phyloP scores from a whole-genome alignment of 2,113 vertebrate genomes.

The Phalacrocorax aristotelis region DNA sequence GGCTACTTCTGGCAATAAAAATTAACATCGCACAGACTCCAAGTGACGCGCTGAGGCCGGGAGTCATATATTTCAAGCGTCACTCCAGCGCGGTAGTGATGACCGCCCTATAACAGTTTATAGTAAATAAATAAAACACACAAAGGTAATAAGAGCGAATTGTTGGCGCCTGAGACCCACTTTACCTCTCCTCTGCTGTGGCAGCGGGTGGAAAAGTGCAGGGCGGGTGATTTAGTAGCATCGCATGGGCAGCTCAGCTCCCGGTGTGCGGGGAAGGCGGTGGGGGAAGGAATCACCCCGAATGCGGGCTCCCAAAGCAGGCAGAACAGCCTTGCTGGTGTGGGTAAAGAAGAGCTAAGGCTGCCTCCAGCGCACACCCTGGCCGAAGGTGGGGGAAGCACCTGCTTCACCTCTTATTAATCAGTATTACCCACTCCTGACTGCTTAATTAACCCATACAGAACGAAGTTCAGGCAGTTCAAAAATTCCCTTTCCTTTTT shows the following conservation, averaged over 20 bases:
- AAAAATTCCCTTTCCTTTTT: not conserved
- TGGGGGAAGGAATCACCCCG: not conserved
- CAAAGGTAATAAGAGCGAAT: not conserved
- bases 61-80: slow-evolving; percentile 9
- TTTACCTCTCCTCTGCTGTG: not conserved
- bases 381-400: not conserved
- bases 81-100: not conserved
- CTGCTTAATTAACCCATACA: not conserved
- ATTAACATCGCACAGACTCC: slow-evolving; percentile 58
- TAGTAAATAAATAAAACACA: slow-evolving; percentile 51
- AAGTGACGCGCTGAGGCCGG: not conserved
- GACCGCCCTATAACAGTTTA: not conserved
- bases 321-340: too few species aligned
- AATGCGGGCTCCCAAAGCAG: rapidly evolving
- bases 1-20: slow-evolving; percentile 74
- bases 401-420: not conserved
- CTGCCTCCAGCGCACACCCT: not conserved
- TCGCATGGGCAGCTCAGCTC: rapidly evolving
- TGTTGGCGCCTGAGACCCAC: rapidly evolving
- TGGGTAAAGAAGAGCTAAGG: not conserved
- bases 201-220: rapidly evolving
- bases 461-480: not conserved
- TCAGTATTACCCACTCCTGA: not conserved
- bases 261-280: rapidly evolving
- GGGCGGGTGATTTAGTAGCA: not conserved